Conservation (phyloP, 2,888 invertebrate species). For the Pollenia angustigena region DNA sequence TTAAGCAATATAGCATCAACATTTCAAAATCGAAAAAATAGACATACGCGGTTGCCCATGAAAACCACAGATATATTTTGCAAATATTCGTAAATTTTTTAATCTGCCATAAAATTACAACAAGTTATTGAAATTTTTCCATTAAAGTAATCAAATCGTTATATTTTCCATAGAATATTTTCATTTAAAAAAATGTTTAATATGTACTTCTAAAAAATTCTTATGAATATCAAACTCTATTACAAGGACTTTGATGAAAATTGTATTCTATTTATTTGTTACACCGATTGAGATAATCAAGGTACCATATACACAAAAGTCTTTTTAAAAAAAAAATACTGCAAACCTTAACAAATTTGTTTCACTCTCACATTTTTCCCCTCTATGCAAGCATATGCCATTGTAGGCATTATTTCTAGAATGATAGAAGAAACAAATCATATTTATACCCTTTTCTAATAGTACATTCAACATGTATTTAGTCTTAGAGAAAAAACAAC, state of each 20-base stretch:
- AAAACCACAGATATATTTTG: no score
- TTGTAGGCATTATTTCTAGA: constrained; percentile 23
- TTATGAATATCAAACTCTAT: not conserved
- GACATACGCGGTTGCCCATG: no score
- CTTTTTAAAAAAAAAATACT: not conserved
- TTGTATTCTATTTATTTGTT: constrained; percentile 9
- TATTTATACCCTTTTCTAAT: constrained; percentile 33
- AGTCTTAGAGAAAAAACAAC: not conserved
- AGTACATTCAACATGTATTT: constrained; percentile 45
- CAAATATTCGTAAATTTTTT: no score
- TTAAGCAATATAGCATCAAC: no score
- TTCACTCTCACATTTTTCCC: not conserved
- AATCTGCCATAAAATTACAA: no score
- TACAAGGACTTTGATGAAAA: not conserved
- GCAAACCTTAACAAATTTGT: constrained; percentile 12
- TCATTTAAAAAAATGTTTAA: not conserved
- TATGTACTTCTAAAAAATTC: not conserved
- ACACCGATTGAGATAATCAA: constrained; percentile 23
- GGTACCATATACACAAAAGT: not conserved
- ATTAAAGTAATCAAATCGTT: no score
- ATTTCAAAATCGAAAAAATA: no score
- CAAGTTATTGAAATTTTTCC: no score
- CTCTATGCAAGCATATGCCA: not conserved
- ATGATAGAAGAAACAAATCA: not conserved
- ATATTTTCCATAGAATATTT: no score